Evolutionary conservation across 2,797 vertebrate species (phyloP).

Genomic region (Hydrocynus forskahlii): DNA sequence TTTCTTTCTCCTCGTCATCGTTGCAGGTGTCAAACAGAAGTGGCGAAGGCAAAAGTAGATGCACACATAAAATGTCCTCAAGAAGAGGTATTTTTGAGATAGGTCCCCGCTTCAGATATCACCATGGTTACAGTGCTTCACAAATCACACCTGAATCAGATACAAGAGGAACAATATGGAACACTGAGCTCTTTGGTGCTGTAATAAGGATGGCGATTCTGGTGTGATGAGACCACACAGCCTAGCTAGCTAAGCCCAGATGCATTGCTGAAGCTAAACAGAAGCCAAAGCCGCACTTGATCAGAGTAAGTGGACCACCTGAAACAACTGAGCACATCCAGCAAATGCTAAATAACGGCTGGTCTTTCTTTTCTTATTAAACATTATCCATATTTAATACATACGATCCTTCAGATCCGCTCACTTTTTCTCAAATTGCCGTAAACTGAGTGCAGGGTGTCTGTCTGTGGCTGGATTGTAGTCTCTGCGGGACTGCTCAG

Average conservation of each 20-base stretch:
- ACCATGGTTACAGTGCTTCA: slow-evolving; percentile 32
- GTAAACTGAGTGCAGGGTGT: not conserved
- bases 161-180: slow-evolving; percentile 7
- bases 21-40: not conserved
- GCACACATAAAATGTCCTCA: no score
- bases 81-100: no score
- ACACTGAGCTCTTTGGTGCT: not conserved
- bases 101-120: slow-evolving; percentile 9
- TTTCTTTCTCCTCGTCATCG: not conserved
- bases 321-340: not conserved
- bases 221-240: slow-evolving; percentile 1
- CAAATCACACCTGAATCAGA: slow-evolving; percentile 27
- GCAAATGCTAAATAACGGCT: not conserved
- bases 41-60: not conserved
- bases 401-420: not conserved
- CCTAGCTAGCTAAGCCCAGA: not conserved
- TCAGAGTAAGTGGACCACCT: not conserved
- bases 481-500: not conserved
- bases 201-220: slow-evolving; percentile 6
- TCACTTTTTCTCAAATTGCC: not conserved
- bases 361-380: not conserved
- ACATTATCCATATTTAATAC: slow-evolving; percentile 2
- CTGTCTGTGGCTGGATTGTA: not conserved
- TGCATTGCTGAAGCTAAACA: not conserved
- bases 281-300: not conserved